phyloP scores from a whole-genome alignment of 2,113 vertebrate species.

The Taxidea taxus region DNA sequence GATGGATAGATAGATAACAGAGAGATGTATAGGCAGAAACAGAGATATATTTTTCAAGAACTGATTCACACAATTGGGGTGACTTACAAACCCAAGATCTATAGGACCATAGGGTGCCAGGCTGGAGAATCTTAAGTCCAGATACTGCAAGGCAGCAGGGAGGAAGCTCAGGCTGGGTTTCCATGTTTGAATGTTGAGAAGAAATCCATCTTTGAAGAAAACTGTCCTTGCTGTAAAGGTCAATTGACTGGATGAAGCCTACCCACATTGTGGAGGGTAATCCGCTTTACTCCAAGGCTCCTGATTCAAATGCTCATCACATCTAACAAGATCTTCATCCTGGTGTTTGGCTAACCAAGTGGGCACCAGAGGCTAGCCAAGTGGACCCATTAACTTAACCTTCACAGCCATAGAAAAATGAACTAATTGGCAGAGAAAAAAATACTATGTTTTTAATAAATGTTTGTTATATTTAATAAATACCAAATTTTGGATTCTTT shows the following conservation, averaged over 20 bases:
- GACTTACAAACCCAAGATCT: neutral
- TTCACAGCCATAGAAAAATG: neutral
- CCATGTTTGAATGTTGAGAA: neutral
- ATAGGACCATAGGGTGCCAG: too few relatives aligned
- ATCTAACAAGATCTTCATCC: neutral
- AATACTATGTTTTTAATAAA: neutral
- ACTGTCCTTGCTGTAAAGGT: neutral
- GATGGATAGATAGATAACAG: neutral
- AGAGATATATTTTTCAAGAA: neutral
- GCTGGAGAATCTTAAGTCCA: neutral
- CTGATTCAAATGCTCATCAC: neutral
- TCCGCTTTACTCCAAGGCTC: neutral
- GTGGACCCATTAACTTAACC: neutral
- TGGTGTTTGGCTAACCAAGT: neutral
- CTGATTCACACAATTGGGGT: neutral
- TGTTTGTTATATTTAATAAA: neutral
- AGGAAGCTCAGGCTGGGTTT: neutral
- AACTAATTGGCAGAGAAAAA: neutral
- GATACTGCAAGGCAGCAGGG: neutral
- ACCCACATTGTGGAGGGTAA: neutral
- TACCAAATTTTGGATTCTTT: neutral
- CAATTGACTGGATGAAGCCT: neutral
- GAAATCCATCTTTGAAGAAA: neutral
- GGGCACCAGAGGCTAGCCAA: neutral
- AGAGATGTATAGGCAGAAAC: neutral